phyloP scores from a whole-genome alignment of 1,140 invertebrate species.

The Papilio machaon region DNA sequence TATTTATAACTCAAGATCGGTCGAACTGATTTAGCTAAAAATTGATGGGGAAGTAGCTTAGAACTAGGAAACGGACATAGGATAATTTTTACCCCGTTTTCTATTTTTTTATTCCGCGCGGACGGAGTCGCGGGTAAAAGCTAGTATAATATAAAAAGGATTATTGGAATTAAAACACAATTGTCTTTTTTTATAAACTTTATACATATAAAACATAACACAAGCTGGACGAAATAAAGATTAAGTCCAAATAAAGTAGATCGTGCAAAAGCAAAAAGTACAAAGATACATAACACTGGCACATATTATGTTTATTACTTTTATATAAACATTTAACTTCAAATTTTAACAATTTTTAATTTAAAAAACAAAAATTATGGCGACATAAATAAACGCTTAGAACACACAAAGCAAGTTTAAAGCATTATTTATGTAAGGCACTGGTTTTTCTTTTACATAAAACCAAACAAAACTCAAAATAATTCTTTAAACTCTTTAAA shows the following conservation, averaged over 20 bases:
- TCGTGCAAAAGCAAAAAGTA: conserved; percentile 60
- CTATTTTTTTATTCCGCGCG: no score
- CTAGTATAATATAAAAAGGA: no score
- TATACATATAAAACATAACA: conserved; percentile 61
- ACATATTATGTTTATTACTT: conserved; percentile 30
- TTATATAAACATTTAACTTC: conserved; percentile 16
- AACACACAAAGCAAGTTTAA: conserved; percentile 40
- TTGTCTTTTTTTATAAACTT: conserved; percentile 47
- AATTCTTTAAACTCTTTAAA: background rate
- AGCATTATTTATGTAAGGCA: conserved; percentile 60
- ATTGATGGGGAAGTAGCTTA: no score
- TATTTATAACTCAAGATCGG: no score
- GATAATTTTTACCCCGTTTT: no score
- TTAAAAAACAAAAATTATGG: conserved; percentile 21
- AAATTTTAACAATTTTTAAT: conserved; percentile 22
- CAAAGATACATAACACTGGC: conserved; percentile 38
- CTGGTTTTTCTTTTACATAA: conserved; percentile 47
- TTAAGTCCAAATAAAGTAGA: conserved; percentile 55
- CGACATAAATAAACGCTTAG: conserved; percentile 31
- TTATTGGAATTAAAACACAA: conserved; percentile 41
- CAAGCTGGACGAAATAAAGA: conserved; percentile 63
- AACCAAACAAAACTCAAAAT: conserved; percentile 15
- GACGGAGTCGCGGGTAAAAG: no score
- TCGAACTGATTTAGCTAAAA: no score
- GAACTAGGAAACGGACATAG: no score